phyloP scores from a whole-genome alignment of 2,888 invertebrate genomes.

The Nomada fucata region DNA sequence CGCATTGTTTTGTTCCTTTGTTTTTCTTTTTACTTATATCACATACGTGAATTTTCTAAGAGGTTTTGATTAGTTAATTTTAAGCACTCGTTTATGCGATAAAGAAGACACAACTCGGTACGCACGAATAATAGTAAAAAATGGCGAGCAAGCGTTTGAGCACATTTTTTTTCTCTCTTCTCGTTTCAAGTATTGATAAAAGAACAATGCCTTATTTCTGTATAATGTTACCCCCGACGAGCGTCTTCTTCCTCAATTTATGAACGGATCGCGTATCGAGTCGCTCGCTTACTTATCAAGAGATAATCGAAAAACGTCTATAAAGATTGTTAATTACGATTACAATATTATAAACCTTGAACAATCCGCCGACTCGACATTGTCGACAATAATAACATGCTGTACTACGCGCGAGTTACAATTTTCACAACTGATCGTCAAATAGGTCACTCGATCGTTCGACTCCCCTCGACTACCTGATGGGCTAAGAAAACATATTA shows the following conservation, averaged over 20 bases:
- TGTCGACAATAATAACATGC: conserved; percentile 51
- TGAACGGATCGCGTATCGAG: conserved; percentile 61
- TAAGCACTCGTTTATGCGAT: neutral
- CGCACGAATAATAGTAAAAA: conserved; percentile 23
- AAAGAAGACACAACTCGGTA: no score
- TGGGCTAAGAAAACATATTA: conserved; percentile 46
- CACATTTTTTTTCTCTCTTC: neutral
- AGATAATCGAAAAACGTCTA: conserved; percentile 70
- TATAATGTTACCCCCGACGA: neutral
- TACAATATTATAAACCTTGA: conserved; percentile 69
- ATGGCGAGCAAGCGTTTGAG: conserved; percentile 20
- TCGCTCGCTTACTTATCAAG: conserved; percentile 67
- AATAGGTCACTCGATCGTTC: conserved; percentile 47
- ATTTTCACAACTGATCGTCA: conserved; percentile 55
- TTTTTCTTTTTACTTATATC: neutral
- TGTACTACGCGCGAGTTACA: conserved; percentile 36
- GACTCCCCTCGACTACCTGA: conserved; percentile 35
- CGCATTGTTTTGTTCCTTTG: no score
- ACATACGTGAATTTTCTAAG: neutral
- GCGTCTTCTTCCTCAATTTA: conserved; percentile 49
- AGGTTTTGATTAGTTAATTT: neutral
- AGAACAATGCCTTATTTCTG: neutral
- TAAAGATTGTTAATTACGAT: conserved; percentile 70
- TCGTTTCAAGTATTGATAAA: neutral
- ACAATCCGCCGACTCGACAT: conserved; percentile 53